These are phyloP conservation scores for Nebria ingens DNA, from an alignment of 1,140 invertebrate species.

Conservation along the genomic window DNA sequence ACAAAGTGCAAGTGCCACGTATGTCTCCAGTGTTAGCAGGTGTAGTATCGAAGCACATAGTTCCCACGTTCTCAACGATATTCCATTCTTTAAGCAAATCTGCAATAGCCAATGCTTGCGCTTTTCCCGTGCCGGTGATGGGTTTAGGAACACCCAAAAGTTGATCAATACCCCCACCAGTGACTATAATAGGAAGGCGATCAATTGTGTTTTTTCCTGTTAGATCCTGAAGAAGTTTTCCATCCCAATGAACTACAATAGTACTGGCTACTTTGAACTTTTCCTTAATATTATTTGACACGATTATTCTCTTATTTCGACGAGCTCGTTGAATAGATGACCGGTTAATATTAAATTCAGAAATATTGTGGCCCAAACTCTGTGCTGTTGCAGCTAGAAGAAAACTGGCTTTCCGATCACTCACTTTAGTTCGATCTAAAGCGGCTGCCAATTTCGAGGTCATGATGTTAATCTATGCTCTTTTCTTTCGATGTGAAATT, in stretches of 20 bases:
- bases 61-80: background rate
- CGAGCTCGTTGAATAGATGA: conserved; percentile 19
- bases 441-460: conserved; percentile 16
- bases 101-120: background rate
- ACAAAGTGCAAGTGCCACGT: background rate
- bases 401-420: conserved; percentile 19
- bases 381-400: conserved; percentile 16
- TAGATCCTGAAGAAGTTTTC: background rate
- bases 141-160: background rate
- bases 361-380: conserved; percentile 16
- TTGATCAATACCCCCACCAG: background rate
- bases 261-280: background rate
- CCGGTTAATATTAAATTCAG: conserved; percentile 19
- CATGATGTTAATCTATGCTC: background rate
- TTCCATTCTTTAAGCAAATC: background rate
- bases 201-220: background rate
- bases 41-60: background rate
- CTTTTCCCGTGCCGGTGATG: background rate
- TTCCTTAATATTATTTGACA: background rate
- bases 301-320: background rate
- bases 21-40: background rate
- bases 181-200: background rate
- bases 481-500: too few species aligned
- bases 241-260: background rate
- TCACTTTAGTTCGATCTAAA: conserved; percentile 19